Evolutionary conservation across 2,797 vertebrate genomes (phyloP).

Genomic region (Oophaga sylvatica): DNA sequence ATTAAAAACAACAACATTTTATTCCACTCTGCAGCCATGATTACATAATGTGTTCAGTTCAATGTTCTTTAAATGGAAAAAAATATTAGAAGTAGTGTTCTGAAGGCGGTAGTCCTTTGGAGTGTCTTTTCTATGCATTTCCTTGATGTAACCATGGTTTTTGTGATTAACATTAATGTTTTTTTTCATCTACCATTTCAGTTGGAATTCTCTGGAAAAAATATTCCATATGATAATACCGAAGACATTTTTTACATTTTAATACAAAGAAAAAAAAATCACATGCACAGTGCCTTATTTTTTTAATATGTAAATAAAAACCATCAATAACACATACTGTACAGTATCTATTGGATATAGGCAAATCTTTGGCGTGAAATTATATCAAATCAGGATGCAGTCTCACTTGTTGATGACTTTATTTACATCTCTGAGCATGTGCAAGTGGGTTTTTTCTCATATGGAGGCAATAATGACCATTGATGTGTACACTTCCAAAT

Average conservation of each 20-base stretch:
- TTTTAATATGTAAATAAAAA: conserved; percentile 62
- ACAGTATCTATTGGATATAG: not conserved
- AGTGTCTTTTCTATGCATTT: not conserved
- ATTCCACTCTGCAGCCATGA: too few relatives aligned
- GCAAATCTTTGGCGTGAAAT: not conserved
- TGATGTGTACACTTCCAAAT: conserved; percentile 74
- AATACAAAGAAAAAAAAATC: conserved; percentile 26
- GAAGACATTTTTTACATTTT: not conserved
- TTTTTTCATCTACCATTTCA: too few relatives aligned
- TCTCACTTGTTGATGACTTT: not conserved
- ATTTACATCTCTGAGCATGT: conserved; percentile 54
- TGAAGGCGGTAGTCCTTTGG: not conserved
- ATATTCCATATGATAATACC: not conserved
- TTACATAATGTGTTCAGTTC: too few relatives aligned
- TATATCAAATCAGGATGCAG: not conserved
- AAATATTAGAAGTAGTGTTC: not conserved
- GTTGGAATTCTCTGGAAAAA: too few relatives aligned
- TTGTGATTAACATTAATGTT: too few relatives aligned
- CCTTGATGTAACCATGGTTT: too few relatives aligned
- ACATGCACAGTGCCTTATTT: conserved; percentile 43
- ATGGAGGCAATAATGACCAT: conserved; percentile 73
- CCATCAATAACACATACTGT: conserved; percentile 32
- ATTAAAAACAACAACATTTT: too few relatives aligned
- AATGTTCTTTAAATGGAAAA: too few relatives aligned
- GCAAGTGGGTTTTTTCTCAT: conserved; percentile 63